Conservation (phyloP, 2,888 invertebrate species). For the Chaitophorus viminalis region DNA sequence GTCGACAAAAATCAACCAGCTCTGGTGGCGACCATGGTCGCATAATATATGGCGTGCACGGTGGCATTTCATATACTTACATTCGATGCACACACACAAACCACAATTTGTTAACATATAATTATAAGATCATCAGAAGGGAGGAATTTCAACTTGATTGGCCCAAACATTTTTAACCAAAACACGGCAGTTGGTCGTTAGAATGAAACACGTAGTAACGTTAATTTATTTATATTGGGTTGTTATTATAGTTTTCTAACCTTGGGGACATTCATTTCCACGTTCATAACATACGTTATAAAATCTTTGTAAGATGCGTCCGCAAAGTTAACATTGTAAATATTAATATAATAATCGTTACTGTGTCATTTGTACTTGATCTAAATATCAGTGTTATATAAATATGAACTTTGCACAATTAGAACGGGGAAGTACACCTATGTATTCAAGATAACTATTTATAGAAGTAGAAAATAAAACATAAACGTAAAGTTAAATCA, state of each 20-base stretch:
- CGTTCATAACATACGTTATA: neutral
- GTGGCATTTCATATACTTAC: constrained; percentile 17
- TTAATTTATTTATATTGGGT: neutral
- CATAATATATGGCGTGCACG: no score
- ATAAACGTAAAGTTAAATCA: neutral
- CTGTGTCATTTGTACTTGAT: no score
- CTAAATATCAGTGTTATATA: no score
- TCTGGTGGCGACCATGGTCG: neutral
- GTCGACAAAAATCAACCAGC: neutral
- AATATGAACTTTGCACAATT: neutral
- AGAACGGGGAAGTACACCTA: neutral
- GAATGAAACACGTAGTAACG: neutral
- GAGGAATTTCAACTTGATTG: neutral
- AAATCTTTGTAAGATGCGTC: no score
- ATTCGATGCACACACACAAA: neutral
- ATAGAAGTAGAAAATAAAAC: neutral
- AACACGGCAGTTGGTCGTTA: neutral
- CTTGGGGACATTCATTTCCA: neutral
- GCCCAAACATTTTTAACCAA: neutral
- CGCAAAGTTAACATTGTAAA: neutral
- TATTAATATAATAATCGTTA: neutral
- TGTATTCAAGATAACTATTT: neutral
- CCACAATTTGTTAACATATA: no score
- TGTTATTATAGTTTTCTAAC: neutral
- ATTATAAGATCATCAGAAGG: neutral